Conservation (phyloP, 2,888 invertebrate species). For the Proisotoma minuta region DNA sequence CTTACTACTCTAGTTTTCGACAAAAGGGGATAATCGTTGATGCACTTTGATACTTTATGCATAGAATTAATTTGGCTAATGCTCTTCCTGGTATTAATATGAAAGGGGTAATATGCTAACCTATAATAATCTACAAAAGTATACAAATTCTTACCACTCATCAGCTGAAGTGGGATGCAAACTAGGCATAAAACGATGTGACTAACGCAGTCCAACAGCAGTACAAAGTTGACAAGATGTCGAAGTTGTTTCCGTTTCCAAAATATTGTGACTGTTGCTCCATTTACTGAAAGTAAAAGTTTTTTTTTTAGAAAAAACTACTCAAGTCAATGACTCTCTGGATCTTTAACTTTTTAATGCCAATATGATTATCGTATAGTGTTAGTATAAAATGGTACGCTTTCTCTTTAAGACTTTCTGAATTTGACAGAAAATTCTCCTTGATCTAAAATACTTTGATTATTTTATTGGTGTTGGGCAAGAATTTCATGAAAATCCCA, state of each 20-base stretch:
- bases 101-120: not conserved
- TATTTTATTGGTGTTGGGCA: too few species aligned
- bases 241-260: conserved; percentile 45
- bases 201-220: conserved; percentile 45
- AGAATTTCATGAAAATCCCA: too few species aligned
- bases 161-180: conserved; percentile 42
- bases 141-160: conserved; percentile 34
- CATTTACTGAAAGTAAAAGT: conserved; percentile 38
- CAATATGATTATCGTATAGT: not conserved
- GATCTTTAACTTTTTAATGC: too few species aligned
- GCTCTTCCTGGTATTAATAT: too few species aligned
- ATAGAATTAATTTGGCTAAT: too few species aligned
- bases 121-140: not conserved
- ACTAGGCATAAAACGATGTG: conserved; percentile 43
- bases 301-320: too few species aligned
- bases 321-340: too few species aligned
- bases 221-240: conserved; percentile 45
- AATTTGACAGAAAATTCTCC: not conserved
- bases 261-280: conserved; percentile 43
- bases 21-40: too few species aligned
- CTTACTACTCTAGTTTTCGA: too few species aligned
- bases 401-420: too few species aligned
- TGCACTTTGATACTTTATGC: too few species aligned
- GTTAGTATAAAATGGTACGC: not conserved
- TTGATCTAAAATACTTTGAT: too few species aligned